phyloP scores from a whole-genome alignment of 1,140 invertebrate genomes.

The Trissolcus basalis region DNA sequence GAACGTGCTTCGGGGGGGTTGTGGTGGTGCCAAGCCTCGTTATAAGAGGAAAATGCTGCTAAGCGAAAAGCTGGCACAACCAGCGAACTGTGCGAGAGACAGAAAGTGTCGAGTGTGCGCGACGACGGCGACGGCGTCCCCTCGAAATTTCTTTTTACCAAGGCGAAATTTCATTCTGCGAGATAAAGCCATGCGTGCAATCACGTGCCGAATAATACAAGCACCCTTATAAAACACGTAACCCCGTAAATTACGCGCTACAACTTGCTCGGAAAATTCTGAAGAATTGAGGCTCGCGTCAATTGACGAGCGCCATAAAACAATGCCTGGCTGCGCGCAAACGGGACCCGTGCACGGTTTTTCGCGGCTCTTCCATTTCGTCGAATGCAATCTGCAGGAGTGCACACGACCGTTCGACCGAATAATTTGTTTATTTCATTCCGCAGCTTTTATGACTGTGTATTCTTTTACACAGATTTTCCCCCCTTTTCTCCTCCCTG shows the following conservation, averaged over 20 bases:
- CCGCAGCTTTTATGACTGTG: constrained; percentile 7
- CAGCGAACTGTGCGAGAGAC: constrained; percentile 36
- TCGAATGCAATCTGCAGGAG: constrained; percentile 28
- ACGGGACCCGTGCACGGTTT: constrained; percentile 12
- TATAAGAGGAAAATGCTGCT: constrained; percentile 52
- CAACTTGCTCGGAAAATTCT: constrained; percentile 28
- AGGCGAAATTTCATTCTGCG: constrained; percentile 48
- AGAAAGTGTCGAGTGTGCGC: constrained; percentile 51
- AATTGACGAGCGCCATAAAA: constrained; percentile 19
- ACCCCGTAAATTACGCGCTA: constrained; percentile 47
- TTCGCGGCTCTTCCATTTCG: constrained; percentile 26
- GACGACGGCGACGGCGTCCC: constrained; percentile 35
- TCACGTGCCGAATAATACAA: constrained; percentile 53
- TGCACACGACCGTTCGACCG: constrained; percentile 14
- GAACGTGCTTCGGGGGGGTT: constrained; percentile 37
- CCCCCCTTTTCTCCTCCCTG: neutral
- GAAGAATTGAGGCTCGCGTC: constrained; percentile 21
- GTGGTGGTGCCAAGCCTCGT: constrained; percentile 46
- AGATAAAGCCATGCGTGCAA: constrained; percentile 52
- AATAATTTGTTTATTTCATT: constrained; percentile 39
- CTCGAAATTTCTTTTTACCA: constrained; percentile 45
- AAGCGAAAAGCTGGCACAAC: constrained; percentile 43
- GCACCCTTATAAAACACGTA: constrained; percentile 46
- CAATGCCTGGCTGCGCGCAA: constrained; percentile 11
- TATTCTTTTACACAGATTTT: constrained; percentile 9